Evolutionary conservation across 2,797 vertebrate genomes (phyloP).

Genomic region (Heterohyrax brucei): DNA sequence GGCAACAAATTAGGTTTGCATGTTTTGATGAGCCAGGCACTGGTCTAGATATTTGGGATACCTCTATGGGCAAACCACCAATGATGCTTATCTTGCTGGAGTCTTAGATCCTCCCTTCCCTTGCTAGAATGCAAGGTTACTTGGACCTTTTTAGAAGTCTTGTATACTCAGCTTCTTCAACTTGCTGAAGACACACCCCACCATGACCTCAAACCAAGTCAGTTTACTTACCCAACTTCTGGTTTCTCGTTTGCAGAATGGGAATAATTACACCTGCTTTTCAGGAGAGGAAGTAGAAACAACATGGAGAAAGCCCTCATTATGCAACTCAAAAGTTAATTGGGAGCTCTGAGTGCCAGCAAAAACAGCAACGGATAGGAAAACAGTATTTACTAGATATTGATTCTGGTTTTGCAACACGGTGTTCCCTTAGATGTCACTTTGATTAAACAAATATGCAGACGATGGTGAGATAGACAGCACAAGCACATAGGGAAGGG

Average conservation of each 20-base stretch:
- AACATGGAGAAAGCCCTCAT: not conserved
- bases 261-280: not conserved
- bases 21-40: too few relatives aligned
- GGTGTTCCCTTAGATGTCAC: slow-evolving; percentile 5
- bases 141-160: not conserved
- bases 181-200: not conserved
- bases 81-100: not conserved
- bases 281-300: not conserved
- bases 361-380: not conserved
- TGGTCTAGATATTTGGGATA: not conserved
- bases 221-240: not conserved
- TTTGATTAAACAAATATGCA: too few relatives aligned
- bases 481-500: fast-evolving
- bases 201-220: not conserved
- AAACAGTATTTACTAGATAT: slow-evolving; percentile 7
- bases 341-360: not conserved
- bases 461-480: not conserved
- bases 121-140: not conserved
- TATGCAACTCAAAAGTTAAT: not conserved
- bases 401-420: not conserved
- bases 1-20: too few relatives aligned
- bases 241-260: not conserved
- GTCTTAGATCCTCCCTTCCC: not conserved
- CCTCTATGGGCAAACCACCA: not conserved
- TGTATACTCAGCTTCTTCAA: not conserved